Evolutionary conservation across 2,113 vertebrate genomes (phyloP).

Genomic region (Zosterops pallidus): DNA sequence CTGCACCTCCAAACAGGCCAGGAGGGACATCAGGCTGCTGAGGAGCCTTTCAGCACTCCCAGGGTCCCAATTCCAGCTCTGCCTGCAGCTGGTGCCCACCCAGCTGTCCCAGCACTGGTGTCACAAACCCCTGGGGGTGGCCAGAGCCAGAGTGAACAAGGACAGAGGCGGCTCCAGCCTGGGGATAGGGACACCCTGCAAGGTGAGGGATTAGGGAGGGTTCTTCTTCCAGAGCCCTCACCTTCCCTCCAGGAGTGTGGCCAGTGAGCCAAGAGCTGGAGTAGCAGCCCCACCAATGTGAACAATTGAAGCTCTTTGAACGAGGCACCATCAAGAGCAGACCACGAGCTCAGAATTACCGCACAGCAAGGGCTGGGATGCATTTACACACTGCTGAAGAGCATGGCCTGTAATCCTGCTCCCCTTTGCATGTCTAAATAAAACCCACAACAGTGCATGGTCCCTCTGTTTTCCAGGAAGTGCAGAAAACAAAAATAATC

Average conservation of each 20-base stretch:
- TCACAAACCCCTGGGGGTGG: fast-evolving
- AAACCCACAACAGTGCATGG: background rate
- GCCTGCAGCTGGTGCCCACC: background rate
- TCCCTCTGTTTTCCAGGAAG: constrained; percentile 3
- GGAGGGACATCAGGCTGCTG: background rate
- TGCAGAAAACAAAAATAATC: background rate
- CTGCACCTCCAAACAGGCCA: background rate
- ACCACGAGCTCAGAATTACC: fast-evolving
- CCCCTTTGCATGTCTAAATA: background rate
- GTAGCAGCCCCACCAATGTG: fast-evolving
- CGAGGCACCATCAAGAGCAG: background rate
- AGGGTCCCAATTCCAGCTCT: background rate
- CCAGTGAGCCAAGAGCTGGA: background rate
- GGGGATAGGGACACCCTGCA: background rate
- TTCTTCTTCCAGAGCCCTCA: background rate
- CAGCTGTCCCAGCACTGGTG: background rate
- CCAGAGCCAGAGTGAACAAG: background rate
- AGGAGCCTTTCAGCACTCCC: background rate
- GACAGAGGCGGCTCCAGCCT: background rate
- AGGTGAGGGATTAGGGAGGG: background rate
- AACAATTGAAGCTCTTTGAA: background rate
- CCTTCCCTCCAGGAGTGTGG: background rate
- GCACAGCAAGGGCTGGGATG: background rate
- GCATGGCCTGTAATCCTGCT: background rate
- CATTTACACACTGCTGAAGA: background rate